A percentile compares a stretch with the other conserved stretches of the same genome.
These are phyloP conservation scores for Dipodomys ordii DNA, from an alignment of 2,113 vertebrate genomes.

Conservation along the genomic window DNA sequence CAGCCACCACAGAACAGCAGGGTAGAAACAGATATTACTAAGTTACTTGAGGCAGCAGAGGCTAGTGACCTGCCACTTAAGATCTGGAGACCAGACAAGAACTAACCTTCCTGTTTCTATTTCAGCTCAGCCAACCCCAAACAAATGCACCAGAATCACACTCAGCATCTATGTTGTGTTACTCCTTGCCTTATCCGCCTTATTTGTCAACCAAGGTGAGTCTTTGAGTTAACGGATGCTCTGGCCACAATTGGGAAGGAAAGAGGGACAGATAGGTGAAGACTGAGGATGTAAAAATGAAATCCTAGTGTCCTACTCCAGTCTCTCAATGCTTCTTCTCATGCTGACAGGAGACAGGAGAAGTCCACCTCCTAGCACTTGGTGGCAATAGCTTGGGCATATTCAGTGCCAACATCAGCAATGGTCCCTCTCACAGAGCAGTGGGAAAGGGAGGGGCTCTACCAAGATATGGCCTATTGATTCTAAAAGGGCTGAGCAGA, in stretches of 20 bases:
- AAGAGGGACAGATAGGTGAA: rapidly evolving
- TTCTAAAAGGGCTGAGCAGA: too few species aligned
- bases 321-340: neutral
- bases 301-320: rapidly evolving
- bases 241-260: too few species aligned
- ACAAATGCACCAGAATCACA: rapidly evolving
- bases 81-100: neutral
- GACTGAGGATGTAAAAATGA: too few species aligned
- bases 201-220: rapidly evolving
- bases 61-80: too few species aligned
- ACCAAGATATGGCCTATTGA: too few species aligned
- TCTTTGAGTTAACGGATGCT: too few species aligned
- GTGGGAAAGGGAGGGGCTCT: rapidly evolving
- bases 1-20: rapidly evolving
- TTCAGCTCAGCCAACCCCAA: neutral
- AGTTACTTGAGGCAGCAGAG: neutral
- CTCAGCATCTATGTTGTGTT: rapidly evolving
- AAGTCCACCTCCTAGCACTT: rapidly evolving
- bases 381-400: rapidly evolving
- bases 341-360: neutral
- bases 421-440: too few species aligned
- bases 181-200: rapidly evolving
- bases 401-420: neutral
- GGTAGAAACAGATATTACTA: rapidly evolving
- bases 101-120: neutral